Conservation (phyloP, 2,113 vertebrate genomes). For the Sphaerodactylus townsendi region DNA sequence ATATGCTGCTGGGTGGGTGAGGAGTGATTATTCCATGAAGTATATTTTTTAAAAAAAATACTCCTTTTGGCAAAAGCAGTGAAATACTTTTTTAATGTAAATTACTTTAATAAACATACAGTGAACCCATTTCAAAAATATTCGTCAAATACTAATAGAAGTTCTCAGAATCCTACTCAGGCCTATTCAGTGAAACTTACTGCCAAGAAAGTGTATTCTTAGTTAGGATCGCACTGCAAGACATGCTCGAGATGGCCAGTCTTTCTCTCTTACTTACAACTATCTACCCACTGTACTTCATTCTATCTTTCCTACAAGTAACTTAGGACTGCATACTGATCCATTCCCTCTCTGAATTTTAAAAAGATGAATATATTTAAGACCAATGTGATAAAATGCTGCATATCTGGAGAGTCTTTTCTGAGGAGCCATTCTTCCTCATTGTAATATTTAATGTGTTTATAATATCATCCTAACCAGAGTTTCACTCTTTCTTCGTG, state of each 20-base stretch:
- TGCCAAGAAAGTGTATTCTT: too few relatives aligned
- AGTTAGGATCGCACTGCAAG: not conserved
- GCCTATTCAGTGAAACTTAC: too few relatives aligned
- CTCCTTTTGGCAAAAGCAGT: not conserved
- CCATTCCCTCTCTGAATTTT: conserved; percentile 17
- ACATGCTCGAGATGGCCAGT: not conserved
- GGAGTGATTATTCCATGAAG: not conserved
- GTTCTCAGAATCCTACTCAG: too few relatives aligned
- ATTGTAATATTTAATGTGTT: conserved; percentile 70
- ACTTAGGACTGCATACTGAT: not conserved
- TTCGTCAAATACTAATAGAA: conserved; percentile 23
- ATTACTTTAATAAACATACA: not conserved
- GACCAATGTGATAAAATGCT: conserved; percentile 19
- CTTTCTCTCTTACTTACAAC: too few relatives aligned
- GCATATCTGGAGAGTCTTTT: conserved; percentile 43
- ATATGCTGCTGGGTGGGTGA: not conserved
- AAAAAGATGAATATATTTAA: conserved; percentile 44
- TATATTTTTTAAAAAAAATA: not conserved
- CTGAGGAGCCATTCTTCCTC: conserved; percentile 56
- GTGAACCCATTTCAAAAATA: not conserved
- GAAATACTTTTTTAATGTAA: not conserved
- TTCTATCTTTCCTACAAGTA: too few relatives aligned
- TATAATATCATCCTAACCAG: too few relatives aligned
- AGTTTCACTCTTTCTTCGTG: too few relatives aligned
- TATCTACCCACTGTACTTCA: too few relatives aligned